phyloP scores from a whole-genome alignment of 1,140 invertebrate genomes.

The Cephus cinctus region DNA sequence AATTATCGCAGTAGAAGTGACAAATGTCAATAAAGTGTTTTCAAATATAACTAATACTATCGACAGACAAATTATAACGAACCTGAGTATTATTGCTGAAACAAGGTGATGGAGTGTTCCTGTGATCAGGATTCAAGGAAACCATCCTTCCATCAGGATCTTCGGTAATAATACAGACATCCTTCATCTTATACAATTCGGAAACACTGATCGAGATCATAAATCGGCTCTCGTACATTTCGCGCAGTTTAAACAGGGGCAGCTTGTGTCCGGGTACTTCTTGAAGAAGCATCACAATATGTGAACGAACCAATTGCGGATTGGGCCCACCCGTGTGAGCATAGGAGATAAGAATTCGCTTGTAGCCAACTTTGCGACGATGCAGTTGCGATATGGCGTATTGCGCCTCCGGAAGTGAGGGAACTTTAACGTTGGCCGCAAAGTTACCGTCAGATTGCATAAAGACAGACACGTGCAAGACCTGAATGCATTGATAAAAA shows the following conservation, averaged over 20 bases:
- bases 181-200: constrained; percentile 78
- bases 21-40: neutral
- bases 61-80: constrained; percentile 10
- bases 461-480: constrained; percentile 66
- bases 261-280: constrained; percentile 75
- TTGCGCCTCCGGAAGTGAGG: constrained; percentile 69
- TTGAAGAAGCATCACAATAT: constrained; percentile 63
- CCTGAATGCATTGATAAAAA: constrained; percentile 49
- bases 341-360: constrained; percentile 78
- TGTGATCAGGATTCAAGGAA: constrained; percentile 59
- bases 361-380: constrained; percentile 78
- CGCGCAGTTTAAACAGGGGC: constrained; percentile 83
- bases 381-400: constrained; percentile 83
- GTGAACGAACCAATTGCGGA: constrained; percentile 65
- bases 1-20: neutral
- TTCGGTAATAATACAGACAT: constrained; percentile 73
- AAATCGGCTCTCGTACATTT: constrained; percentile 81
- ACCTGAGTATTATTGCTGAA: constrained; percentile 48
- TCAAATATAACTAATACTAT: neutral
- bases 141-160: constrained; percentile 73
- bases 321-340: constrained; percentile 65
- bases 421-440: constrained; percentile 67
- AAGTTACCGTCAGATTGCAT: constrained; percentile 69
- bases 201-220: constrained; percentile 76
- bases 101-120: constrained; percentile 59